Conservation (phyloP, 2,888 invertebrate species). For the Cataglyphis altisquamis region DNA sequence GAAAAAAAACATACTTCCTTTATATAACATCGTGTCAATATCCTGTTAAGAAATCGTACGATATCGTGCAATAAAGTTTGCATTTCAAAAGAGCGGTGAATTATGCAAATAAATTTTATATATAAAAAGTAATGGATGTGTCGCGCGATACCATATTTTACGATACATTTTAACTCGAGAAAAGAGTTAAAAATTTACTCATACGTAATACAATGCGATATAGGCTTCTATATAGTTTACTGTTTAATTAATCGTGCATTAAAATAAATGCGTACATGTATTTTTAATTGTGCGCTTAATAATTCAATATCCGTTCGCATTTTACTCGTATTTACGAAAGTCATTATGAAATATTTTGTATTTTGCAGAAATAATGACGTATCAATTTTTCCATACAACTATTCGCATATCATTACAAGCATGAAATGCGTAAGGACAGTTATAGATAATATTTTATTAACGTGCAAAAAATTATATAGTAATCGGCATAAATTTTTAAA, state of each 20-base stretch:
- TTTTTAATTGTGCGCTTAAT: slow-evolving; percentile 58
- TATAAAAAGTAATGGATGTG: slow-evolving; percentile 51
- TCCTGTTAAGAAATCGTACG: slow-evolving; percentile 20
- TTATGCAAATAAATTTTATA: slow-evolving; percentile 45
- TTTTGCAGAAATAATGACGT: slow-evolving; percentile 53
- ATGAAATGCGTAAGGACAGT: slow-evolving; percentile 44
- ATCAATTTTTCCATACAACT: slow-evolving; percentile 50
- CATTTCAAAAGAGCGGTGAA: slow-evolving; percentile 19
- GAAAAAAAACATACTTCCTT: neutral
- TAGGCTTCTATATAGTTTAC: slow-evolving; percentile 50
- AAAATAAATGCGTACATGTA: slow-evolving; percentile 54
- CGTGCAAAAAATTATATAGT: slow-evolving; percentile 5
- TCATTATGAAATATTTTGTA: slow-evolving; percentile 54
- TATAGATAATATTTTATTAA: slow-evolving; percentile 44
- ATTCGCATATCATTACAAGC: slow-evolving; percentile 44
- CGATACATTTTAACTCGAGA: slow-evolving; percentile 40
- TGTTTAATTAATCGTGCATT: slow-evolving; percentile 59
- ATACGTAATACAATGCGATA: slow-evolving; percentile 50
- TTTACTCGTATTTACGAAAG: slow-evolving; percentile 51
- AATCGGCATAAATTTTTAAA: neutral
- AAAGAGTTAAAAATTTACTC: slow-evolving; percentile 48
- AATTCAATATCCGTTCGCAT: slow-evolving; percentile 48
- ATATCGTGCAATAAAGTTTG: slow-evolving; percentile 31
- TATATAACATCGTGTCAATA: neutral
- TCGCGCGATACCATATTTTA: slow-evolving; percentile 28